phyloP scores from a whole-genome alignment of 2,797 vertebrate species.

The Vespertilio murinus region DNA sequence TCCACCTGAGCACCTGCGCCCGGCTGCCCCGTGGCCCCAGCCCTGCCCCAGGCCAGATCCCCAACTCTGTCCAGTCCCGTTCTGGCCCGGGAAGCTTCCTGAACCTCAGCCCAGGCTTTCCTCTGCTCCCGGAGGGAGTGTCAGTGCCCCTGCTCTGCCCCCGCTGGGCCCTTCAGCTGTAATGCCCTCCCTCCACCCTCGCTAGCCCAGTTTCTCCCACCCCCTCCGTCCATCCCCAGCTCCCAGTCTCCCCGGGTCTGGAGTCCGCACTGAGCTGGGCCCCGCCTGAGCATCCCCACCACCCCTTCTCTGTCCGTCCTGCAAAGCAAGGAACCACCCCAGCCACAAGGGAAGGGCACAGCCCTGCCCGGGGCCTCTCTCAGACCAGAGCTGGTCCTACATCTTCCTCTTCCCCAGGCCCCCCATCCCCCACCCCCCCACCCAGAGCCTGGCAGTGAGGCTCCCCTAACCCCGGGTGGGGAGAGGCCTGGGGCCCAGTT shows the following conservation, averaged over 20 bases:
- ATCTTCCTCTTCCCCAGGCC: too few species aligned
- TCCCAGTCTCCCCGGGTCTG: neutral
- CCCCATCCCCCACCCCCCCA: fast-evolving
- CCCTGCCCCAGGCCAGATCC: neutral
- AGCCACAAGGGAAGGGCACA: neutral
- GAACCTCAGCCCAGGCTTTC: neutral
- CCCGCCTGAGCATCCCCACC: too few species aligned
- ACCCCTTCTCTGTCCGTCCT: neutral
- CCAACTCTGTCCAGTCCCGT: neutral
- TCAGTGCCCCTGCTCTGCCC: fast-evolving
- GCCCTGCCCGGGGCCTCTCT: neutral
- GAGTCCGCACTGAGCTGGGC: neutral
- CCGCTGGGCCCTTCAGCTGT: neutral
- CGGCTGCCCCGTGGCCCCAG: too few species aligned
- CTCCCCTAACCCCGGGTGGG: neutral
- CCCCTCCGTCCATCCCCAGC: too few species aligned
- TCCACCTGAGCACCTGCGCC: neutral
- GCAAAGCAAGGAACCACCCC: neutral
- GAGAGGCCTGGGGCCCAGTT: neutral
- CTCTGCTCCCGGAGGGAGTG: neutral
- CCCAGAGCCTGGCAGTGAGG: neutral
- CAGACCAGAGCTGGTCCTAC: neutral
- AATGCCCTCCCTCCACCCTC: neutral
- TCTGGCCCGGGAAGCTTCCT: neutral
- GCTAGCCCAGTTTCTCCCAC: neutral